These are phyloP conservation scores for Platanista minor DNA, from an alignment of 2,113 vertebrate genomes.

Conservation along the genomic window DNA sequence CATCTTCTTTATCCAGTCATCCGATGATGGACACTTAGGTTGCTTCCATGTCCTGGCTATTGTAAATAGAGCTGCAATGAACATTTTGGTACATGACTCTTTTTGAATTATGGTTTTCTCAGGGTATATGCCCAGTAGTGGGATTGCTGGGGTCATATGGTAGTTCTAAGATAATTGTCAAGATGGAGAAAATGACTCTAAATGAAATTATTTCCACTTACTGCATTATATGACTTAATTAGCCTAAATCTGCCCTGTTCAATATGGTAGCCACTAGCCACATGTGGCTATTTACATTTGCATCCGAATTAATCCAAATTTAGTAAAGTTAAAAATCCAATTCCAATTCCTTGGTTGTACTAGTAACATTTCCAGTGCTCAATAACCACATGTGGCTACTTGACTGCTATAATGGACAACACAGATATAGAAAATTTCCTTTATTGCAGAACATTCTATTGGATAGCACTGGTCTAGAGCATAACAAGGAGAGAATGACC, in stretches of 20 bases:
- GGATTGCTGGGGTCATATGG: too few relatives aligned
- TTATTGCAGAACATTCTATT: neutral
- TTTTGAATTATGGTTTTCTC: too few relatives aligned
- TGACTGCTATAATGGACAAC: neutral
- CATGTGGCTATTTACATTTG: neutral
- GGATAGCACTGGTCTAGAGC: neutral
- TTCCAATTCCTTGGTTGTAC: neutral
- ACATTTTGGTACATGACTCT: too few relatives aligned
- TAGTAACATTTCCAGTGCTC: neutral
- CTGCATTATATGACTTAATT: neutral
- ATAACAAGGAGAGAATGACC: neutral
- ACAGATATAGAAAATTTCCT: neutral
- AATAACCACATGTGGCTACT: neutral
- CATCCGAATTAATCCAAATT: neutral
- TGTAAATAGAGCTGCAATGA: too few relatives aligned
- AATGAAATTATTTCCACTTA: neutral
- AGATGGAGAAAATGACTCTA: neutral
- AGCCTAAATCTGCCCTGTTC: neutral
- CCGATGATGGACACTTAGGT: too few relatives aligned
- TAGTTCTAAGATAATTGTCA: neutral
- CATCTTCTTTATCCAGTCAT: too few relatives aligned
- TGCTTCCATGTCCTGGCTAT: too few relatives aligned
- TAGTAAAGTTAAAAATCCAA: neutral
- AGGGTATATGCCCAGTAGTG: too few relatives aligned
- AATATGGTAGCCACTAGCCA: neutral